phyloP scores from a whole-genome alignment of 2,113 vertebrate genomes.

The Alaudala cheleensis region DNA sequence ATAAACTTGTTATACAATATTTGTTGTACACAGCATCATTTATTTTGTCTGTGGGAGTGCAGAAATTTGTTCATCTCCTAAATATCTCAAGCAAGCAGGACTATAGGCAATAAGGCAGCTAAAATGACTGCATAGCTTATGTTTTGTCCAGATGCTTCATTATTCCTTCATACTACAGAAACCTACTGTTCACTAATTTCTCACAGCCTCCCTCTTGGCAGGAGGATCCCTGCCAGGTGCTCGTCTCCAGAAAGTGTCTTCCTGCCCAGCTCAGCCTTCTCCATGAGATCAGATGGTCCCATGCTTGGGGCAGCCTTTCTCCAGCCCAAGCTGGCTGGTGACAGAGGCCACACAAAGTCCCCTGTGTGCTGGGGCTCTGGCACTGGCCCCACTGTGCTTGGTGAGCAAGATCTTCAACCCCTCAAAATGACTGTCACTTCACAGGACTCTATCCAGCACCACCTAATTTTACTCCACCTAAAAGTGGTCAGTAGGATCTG shows the following conservation, averaged over 20 bases:
- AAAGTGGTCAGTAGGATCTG: not conserved
- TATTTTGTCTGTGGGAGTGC: not conserved
- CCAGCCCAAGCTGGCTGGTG: not conserved
- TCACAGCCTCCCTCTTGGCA: not conserved
- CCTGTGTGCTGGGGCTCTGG: not conserved
- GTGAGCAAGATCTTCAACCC: not conserved
- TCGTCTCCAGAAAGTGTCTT: not conserved
- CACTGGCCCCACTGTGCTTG: not conserved
- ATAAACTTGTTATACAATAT: slow-evolving; percentile 22
- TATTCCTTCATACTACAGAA: not conserved
- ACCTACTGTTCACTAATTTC: not conserved
- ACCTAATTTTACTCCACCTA: not conserved
- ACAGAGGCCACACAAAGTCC: not conserved
- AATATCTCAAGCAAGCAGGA: not conserved
- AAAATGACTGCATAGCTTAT: not conserved
- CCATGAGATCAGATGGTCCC: not conserved
- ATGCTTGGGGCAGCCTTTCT: accelerated
- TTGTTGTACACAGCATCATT: not conserved
- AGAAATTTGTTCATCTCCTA: not conserved
- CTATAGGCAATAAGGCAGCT: not conserved
- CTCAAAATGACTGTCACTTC: not conserved
- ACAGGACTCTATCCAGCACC: not conserved
- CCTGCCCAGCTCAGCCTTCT: not conserved
- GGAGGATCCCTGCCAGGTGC: not conserved
- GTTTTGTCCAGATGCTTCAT: not conserved